Conservation (phyloP, 64 coral and sea anemone genomes). For the Actinia equina region DNA sequence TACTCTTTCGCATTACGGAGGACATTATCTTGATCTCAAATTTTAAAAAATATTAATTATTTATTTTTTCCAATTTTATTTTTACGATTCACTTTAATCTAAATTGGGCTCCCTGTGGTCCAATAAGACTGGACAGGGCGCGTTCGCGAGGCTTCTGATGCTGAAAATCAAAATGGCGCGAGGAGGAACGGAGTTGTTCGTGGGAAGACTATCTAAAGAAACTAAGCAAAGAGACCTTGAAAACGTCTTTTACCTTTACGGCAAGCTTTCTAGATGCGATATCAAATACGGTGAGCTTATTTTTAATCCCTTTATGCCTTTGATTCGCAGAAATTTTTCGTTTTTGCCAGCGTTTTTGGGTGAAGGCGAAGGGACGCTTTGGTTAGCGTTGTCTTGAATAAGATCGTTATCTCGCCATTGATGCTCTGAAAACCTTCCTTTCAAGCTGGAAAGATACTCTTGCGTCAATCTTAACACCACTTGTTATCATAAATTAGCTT, state of each 20-base stretch:
- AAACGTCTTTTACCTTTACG: slow-evolving; percentile 57
- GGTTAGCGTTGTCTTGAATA: neutral
- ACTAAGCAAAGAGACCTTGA: slow-evolving; percentile 64
- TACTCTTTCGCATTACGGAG: too few species aligned
- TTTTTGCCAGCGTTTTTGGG: neutral
- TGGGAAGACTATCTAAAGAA: slow-evolving; percentile 63
- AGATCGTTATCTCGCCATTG: neutral
- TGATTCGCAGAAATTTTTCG: neutral
- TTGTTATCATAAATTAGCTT: too few species aligned
- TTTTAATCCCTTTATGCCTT: neutral
- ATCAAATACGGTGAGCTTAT: slow-evolving; percentile 42
- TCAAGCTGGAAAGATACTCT: too few species aligned
- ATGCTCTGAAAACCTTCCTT: neutral
- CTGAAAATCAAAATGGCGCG: slow-evolving; percentile 52
- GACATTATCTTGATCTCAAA: too few species aligned
- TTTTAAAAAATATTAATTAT: too few species aligned
- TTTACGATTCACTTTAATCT: too few species aligned
- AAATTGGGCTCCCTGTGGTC: too few species aligned
- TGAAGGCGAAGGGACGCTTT: neutral
- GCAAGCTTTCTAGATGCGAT: slow-evolving; percentile 53
- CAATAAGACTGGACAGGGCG: too few species aligned
- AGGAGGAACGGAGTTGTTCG: slow-evolving; percentile 46
- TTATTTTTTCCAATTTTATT: too few species aligned
- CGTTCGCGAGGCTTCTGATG: slow-evolving; percentile 1
- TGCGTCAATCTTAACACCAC: too few species aligned